Evolutionary conservation across 2,888 invertebrate species (phyloP).

Genomic region (Ophioninae sp.): DNA sequence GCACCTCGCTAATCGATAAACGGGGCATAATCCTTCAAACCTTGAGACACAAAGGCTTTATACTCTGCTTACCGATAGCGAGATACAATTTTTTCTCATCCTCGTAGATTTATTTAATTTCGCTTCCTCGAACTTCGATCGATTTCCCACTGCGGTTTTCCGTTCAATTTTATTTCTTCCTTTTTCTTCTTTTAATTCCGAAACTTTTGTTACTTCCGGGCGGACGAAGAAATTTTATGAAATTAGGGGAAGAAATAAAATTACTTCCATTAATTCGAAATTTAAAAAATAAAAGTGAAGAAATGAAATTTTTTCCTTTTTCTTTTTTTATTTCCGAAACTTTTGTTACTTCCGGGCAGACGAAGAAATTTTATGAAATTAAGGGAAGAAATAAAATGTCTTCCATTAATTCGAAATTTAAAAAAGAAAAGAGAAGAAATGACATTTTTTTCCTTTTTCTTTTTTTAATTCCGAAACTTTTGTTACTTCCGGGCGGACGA

Average conservation of each 20-base stretch:
- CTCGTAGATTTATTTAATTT: conserved; percentile 5
- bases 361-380: background rate
- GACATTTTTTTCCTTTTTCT: background rate
- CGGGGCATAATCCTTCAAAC: conserved; percentile 76
- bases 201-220: background rate
- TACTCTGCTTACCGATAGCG: conserved; percentile 77
- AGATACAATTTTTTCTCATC: conserved; percentile 59
- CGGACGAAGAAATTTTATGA: background rate
- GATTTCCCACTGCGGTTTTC: background rate
- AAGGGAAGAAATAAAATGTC: no score
- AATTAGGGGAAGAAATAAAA: no score
- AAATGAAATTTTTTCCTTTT: no score
- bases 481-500: conserved; percentile 8
- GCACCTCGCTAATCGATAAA: conserved; percentile 71
- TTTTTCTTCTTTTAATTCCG: background rate
- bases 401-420: no score
- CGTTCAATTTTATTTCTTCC: background rate
- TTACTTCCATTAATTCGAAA: no score
- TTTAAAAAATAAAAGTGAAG: no score
- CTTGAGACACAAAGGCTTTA: conserved; percentile 70
- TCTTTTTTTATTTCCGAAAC: no score
- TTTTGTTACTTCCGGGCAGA: conserved; percentile 4
- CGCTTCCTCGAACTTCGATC: conserved; percentile 19
- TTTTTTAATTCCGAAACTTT: background rate
- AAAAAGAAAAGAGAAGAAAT: no score